Base-by-base conservation (phyloP, 2,888 invertebrate genomes). In the Drosophila histrio region DNA sequence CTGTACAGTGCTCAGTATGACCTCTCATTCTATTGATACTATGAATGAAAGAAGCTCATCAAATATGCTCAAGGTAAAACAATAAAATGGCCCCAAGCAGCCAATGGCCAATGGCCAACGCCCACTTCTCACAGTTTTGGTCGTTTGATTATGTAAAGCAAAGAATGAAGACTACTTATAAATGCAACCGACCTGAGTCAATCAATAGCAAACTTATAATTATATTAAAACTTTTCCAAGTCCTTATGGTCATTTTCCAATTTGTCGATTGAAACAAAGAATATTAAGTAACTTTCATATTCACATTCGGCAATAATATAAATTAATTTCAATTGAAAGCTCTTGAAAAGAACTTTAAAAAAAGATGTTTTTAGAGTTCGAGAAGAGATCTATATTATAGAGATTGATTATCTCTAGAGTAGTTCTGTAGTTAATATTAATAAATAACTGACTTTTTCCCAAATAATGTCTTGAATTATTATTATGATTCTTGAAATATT, bases 21-120 rank as follows among this genome's bases (percentile, higher is more conserved):
- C 53, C 75, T 46, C 50, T 41, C 65, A 11, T 34, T 52, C 60
- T 71, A 50, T 77, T 80, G 80, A 77, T 81, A 81, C 68, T 65
- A 39, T 56, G 67, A 78, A 68, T 67, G 69, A 73, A 64, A 70
- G 61, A 83, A 68, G 47, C 38, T 62, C 71, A 77, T 74, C 53
- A 53, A 72, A 77, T 76, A 79, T 76, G 67, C 76, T 79, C 87
- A 89, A 89, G 88, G 88, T 80, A 74, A 78, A 59, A 43, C 74
- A 71, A 69, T 57, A 65, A 69, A 76, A 67, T 72, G 61, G 62
- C 60, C 62, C 46, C 47, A 59, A 59, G 52, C 43, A 41, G 15
- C 46, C 26, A 52, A 22, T 15, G n/a, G 15, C 46, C 26, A 52
- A 22, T 15, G n/a, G 39, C 24, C 50, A 62, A 60, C 86, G 84